Conservation (phyloP, 2,888 invertebrate genomes). For the Hedychridium roseum region DNA sequence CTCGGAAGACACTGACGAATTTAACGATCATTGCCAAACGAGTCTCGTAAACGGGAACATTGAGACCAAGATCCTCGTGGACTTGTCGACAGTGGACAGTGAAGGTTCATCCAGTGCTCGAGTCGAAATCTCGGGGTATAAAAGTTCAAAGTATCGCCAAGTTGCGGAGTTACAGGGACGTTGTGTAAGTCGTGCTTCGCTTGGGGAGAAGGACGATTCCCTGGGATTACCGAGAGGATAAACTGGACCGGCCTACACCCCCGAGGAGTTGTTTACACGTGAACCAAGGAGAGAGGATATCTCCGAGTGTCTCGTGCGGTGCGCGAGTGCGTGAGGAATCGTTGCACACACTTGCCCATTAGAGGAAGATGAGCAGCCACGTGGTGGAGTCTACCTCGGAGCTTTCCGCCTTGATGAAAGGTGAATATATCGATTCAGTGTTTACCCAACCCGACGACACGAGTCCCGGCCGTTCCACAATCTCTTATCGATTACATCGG, state of each 20-base stretch:
- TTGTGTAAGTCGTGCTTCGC: too few species aligned
- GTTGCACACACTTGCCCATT: slow-evolving; percentile 22
- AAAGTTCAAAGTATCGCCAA: too few species aligned
- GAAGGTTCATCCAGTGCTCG: too few species aligned
- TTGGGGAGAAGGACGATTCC: too few species aligned
- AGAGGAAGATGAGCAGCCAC: slow-evolving; percentile 49
- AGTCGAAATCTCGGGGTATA: too few species aligned
- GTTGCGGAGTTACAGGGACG: too few species aligned
- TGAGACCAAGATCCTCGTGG: too few species aligned
- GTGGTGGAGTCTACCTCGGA: slow-evolving; percentile 53
- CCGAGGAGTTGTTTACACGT: slow-evolving; percentile 11
- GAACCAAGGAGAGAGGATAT: slow-evolving; percentile 1
- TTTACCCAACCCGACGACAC: not conserved
- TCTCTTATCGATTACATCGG: not conserved
- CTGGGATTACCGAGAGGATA: not conserved
- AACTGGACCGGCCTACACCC: too few species aligned
- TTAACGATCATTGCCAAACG: too few species aligned
- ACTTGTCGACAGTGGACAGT: too few species aligned
- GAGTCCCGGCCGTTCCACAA: not conserved
- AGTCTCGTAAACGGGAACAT: too few species aligned
- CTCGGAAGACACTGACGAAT: too few species aligned
- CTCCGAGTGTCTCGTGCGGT: slow-evolving; percentile 5
- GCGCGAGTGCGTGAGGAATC: slow-evolving; percentile 21
- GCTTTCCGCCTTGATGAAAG: slow-evolving; percentile 55
- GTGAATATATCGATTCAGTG: slow-evolving; percentile 33